Evolutionary conservation across 1,140 invertebrate species (phyloP), one percentile per base, ranked within the genome.

Genomic region (Lepidurus couesii): DNA sequence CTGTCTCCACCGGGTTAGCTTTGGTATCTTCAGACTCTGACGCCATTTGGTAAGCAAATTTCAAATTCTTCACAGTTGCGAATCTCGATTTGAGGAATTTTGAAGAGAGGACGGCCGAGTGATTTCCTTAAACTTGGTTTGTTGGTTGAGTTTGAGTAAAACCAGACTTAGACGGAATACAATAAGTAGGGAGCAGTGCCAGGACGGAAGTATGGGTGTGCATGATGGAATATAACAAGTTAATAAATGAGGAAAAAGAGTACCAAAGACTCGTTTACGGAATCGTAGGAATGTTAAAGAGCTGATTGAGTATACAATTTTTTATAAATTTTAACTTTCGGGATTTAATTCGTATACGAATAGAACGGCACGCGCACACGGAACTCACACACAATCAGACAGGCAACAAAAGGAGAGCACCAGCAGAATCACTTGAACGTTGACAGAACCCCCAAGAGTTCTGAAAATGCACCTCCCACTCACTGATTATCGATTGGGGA

Each of bases 391-490:
- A 65, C 21, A 65, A 47, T 34, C 34, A 47, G 53, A 65, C 16
- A 65, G 53, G 16, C 21, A 65, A 65, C 53, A 65, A 65, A 65
- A 65, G 34, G n/a, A 65, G 53, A 65, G 53, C 53, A 65, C 53
- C 53, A 65, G 21, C 53, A 65, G 21, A 65, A 65, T 65, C 53
- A 65, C 53, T 65, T 65, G 9, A 65, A 65, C 53, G 53, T 65
- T 65, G 53, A 13, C 53, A 16, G 53, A 65, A 65, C 16, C 53
- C 21, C n/a, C 9, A 21, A 65, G 16, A 13, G 53, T 65, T 65
- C 53, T 65, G 53, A 65, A 65, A 65, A 65, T 65, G 53, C 53
- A 65, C 53, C 53, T 65, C 53, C 53, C 53, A n/a, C 53, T 65
- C 53, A 65, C 53, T 65, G 53, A 65, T 65, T 65, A 65, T 65